These are phyloP conservation scores for Caenorhabditis uteleia DNA, from an alignment of 2,888 invertebrate species.

Conservation along the genomic window DNA sequence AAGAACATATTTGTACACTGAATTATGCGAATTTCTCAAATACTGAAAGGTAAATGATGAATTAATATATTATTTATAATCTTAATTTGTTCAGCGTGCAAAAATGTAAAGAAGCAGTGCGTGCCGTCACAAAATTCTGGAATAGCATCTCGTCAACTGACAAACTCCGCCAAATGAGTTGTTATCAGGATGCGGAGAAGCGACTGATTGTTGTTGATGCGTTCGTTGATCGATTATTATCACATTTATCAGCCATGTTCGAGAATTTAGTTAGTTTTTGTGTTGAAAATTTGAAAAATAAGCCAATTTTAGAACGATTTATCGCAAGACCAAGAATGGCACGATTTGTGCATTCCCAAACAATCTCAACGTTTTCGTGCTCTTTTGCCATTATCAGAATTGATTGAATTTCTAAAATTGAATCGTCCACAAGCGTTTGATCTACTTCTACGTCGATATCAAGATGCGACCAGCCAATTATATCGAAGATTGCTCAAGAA, in stretches of 20 bases:
- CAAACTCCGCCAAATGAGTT: conserved; percentile 50
- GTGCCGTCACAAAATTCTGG: conserved; percentile 54
- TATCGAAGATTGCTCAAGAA: conserved; percentile 61
- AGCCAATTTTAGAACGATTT: conserved; percentile 45
- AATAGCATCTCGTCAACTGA: conserved; percentile 43
- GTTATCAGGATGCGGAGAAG: conserved; percentile 51
- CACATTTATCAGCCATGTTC: conserved; percentile 91
- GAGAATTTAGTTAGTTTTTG: conserved; percentile 80
- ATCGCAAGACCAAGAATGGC: conserved; percentile 57
- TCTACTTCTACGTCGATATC: conserved; percentile 55
- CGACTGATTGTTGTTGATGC: conserved; percentile 79
- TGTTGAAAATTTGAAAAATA: not conserved
- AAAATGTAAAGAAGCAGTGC: conserved; percentile 63
- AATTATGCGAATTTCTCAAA: conserved; percentile 63
- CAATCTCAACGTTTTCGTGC: conserved; percentile 84
- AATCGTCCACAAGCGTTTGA: conserved; percentile 72
- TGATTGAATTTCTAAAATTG: conserved; percentile 58
- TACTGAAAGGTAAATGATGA: no score
- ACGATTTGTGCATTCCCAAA: conserved; percentile 78
- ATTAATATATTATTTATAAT: no score
- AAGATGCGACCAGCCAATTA: conserved; percentile 53
- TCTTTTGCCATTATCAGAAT: conserved; percentile 76
- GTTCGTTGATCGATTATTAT: conserved; percentile 83
- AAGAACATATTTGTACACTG: conserved; percentile 56
- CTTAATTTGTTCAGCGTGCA: no score